These are phyloP conservation scores for Coelopa pilipes DNA, from an alignment of 2,888 invertebrate genomes.

Conservation along the genomic window DNA sequence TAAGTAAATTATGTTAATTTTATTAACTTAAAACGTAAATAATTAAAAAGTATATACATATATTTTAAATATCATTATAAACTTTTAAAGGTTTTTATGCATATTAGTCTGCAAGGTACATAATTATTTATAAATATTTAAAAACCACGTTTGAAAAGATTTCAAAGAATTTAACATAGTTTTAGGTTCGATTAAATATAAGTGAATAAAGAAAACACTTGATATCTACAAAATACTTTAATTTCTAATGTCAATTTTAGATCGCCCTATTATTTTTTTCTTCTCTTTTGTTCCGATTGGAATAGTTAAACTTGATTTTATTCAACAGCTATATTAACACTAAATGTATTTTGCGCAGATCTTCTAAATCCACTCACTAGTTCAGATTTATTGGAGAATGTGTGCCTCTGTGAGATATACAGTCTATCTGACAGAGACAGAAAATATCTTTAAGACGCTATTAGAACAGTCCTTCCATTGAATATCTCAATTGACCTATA, in stretches of 20 bases:
- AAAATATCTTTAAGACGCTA: too few species aligned
- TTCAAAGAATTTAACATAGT: conserved; percentile 8
- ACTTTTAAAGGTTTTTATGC: conserved; percentile 8
- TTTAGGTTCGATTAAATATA: conserved; percentile 9
- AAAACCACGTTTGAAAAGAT: conserved; percentile 17
- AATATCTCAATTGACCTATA: too few species aligned
- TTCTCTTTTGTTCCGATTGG: not conserved
- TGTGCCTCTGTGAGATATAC: too few species aligned
- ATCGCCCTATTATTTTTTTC: not conserved
- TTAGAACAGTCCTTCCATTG: too few species aligned
- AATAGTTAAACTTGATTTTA: not conserved
- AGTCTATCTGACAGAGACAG: too few species aligned
- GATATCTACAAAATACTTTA: not conserved
- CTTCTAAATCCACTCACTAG: too few species aligned
- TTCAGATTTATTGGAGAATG: too few species aligned
- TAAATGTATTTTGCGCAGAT: too few species aligned
- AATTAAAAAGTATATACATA: conserved; percentile 8
- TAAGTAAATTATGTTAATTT: conserved; percentile 11
- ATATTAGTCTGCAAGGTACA: conserved; percentile 16
- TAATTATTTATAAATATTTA: conserved; percentile 22
- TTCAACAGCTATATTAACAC: too few species aligned
- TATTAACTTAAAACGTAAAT: not conserved
- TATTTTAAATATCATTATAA: conserved; percentile 9
- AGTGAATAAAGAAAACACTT: conserved; percentile 24
- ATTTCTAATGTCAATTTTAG: not conserved